A percentile compares a stretch with the other conserved stretches of the same genome.
phyloP scores from a whole-genome alignment of 1,140 invertebrate genomes.

The Pachyrhynchus sulphureomaculatus region DNA sequence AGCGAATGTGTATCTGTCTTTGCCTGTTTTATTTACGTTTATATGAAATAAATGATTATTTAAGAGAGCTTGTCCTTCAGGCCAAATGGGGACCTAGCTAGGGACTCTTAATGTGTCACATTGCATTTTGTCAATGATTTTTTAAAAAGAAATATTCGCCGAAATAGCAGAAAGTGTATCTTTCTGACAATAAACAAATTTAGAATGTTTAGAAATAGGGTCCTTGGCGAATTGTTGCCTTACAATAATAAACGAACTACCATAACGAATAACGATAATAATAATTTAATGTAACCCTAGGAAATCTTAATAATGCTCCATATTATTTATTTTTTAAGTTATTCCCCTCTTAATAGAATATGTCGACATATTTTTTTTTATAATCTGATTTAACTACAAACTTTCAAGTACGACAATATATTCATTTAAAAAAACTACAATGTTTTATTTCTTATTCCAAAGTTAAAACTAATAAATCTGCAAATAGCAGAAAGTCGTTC shows the following conservation, averaged over 20 bases:
- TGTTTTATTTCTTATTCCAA: neutral
- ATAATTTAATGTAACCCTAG: conserved; percentile 9
- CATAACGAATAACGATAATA: conserved; percentile 21
- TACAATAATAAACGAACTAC: conserved; percentile 7
- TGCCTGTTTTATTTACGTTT: conserved; percentile 32
- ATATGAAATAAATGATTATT: conserved; percentile 35
- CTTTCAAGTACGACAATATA: conserved; percentile 9
- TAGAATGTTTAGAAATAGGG: neutral
- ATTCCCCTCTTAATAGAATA: conserved; percentile 9
- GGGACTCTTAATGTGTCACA: neutral
- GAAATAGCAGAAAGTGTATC: too few species aligned
- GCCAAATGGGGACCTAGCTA: conserved; percentile 5
- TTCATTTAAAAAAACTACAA: conserved; percentile 5
- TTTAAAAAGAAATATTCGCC: too few species aligned
- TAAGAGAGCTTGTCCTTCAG: conserved; percentile 47
- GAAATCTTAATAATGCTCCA: conserved; percentile 11
- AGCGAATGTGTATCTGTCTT: conserved; percentile 20
- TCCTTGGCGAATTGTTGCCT: neutral
- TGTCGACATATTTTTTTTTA: conserved; percentile 27
- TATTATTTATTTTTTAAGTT: conserved; percentile 24
- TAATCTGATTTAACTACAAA: conserved; percentile 6
- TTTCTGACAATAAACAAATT: neutral
- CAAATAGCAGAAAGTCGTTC: neutral
- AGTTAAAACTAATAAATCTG: neutral
- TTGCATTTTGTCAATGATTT: too few species aligned